Evolutionary conservation across 2,113 vertebrate species (phyloP).

Genomic region (Stegostoma tigrinum): DNA sequence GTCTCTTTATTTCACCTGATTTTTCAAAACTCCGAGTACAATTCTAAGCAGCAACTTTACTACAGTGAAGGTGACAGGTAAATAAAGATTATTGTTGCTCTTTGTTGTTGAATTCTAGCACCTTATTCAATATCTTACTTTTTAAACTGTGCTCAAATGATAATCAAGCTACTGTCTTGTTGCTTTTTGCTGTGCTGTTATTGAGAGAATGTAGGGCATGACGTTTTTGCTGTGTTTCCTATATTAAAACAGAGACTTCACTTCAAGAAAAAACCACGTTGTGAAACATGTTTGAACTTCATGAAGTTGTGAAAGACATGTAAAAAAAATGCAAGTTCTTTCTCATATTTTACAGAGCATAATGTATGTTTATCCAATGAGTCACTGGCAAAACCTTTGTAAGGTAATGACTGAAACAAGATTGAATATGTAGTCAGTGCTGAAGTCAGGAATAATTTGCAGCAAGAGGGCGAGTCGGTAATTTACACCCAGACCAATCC

Average conservation of each 20-base stretch:
- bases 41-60: neutral
- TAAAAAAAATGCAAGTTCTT: neutral
- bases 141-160: too few relatives aligned
- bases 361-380: neutral
- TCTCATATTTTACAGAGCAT: neutral
- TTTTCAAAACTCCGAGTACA: neutral
- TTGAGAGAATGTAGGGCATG: neutral
- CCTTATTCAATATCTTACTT: neutral
- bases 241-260: neutral
- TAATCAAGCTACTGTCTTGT: neutral
- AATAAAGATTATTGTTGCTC: neutral
- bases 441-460: neutral
- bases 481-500: neutral
- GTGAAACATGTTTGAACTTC: too few relatives aligned
- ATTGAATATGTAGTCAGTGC: neutral
- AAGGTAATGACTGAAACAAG: neutral
- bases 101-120: neutral
- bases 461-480: neutral
- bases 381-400: neutral
- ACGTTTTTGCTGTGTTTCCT: neutral
- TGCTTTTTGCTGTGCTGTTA: neutral
- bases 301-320: too few relatives aligned
- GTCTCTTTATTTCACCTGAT: neutral
- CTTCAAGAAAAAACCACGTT: neutral
- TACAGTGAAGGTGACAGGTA: neutral